Evolutionary conservation across 2,113 vertebrate species (phyloP).

Genomic region (Petromus typicus): DNA sequence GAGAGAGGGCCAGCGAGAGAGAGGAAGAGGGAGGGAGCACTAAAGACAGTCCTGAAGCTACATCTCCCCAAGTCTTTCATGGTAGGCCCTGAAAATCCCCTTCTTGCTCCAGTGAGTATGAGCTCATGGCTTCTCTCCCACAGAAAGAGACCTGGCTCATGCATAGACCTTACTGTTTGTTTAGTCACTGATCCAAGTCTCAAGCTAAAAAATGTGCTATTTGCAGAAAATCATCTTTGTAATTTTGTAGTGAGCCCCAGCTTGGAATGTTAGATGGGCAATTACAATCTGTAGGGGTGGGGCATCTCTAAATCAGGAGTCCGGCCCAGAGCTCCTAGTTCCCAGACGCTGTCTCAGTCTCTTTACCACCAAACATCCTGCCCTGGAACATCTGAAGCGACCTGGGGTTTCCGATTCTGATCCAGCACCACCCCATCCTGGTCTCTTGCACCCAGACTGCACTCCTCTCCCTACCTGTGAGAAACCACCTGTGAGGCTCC

Average conservation of each 20-base stretch:
- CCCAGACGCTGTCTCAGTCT: background rate
- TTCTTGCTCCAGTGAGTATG: background rate
- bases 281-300: background rate
- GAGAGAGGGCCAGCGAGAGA: background rate
- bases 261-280: background rate
- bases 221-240: conserved; percentile 17
- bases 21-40: background rate
- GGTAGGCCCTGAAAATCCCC: background rate
- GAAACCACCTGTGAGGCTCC: background rate
- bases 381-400: background rate
- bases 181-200: conserved; percentile 28
- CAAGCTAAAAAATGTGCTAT: conserved; percentile 35
- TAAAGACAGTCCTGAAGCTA: background rate
- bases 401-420: background rate
- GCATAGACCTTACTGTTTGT: background rate
- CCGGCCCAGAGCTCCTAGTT: background rate
- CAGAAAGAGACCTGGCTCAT: background rate
- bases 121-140: background rate
- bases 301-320: background rate
- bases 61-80: background rate
- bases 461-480: background rate
- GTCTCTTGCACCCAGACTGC: background rate
- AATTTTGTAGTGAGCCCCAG: background rate
- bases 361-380: background rate
- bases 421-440: background rate